Percentiles rank a stretch among this genome's conserved stretches.
Evolutionary conservation across 2,888 invertebrate genomes (phyloP).

Genomic region (Cryptophagus acutangulus): DNA sequence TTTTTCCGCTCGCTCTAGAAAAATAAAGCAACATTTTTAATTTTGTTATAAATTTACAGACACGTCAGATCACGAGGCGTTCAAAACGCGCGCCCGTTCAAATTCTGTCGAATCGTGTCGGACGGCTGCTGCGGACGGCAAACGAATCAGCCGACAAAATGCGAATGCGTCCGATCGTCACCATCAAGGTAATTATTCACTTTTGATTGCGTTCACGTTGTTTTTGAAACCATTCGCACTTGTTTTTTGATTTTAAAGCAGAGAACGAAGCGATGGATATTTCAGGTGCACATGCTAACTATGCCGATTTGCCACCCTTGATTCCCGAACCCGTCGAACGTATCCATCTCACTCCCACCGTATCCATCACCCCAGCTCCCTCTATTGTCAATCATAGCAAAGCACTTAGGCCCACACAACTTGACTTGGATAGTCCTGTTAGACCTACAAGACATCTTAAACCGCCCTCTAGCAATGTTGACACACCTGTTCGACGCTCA

Average conservation of each 20-base stretch:
- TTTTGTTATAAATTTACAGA: conserved; percentile 19
- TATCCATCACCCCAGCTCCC: conserved; percentile 42
- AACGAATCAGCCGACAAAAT: conserved; percentile 23
- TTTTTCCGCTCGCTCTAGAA: no score
- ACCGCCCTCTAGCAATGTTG: conserved; percentile 33
- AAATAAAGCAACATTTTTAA: no score
- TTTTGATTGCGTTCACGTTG: background rate
- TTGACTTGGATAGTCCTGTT: conserved; percentile 43
- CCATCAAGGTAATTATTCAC: background rate
- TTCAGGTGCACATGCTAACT: conserved; percentile 29
- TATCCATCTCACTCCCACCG: conserved; percentile 53
- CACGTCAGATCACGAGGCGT: conserved; percentile 38
- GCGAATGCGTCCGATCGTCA: no score
- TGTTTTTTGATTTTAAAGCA: conserved; percentile 6
- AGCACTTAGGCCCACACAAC: conserved; percentile 40
- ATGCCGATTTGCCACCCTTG: conserved; percentile 47
- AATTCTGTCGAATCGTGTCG: conserved; percentile 57
- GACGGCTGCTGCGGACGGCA: conserved; percentile 20
- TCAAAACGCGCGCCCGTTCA: conserved; percentile 50
- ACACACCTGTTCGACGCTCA: conserved; percentile 30
- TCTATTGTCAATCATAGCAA: conserved; percentile 26
- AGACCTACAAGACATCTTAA: conserved; percentile 41
- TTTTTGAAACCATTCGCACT: background rate
- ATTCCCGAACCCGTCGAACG: conserved; percentile 50
- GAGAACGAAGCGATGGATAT: conserved; percentile 16